phyloP scores from a whole-genome alignment of 2,113 vertebrate genomes.

The Vulpes vulpes region DNA sequence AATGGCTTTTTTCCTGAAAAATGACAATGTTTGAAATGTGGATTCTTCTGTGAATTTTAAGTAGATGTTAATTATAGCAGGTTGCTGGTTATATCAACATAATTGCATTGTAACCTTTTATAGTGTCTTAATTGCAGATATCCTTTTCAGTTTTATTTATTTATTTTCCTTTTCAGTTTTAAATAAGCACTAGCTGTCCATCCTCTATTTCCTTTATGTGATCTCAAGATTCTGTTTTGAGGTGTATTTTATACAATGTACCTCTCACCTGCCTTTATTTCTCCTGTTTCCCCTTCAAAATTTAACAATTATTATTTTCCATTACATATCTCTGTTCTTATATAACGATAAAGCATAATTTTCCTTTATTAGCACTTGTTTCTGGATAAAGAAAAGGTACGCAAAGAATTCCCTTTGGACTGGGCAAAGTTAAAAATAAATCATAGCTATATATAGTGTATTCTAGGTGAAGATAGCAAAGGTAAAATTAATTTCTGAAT shows the following conservation, averaged over 20 bases:
- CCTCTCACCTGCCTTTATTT: neutral
- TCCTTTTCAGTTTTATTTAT: neutral
- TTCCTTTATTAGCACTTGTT: neutral
- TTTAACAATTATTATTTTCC: neutral
- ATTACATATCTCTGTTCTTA: neutral
- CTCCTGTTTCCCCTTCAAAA: neutral
- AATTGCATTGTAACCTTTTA: neutral
- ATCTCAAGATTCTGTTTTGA: neutral
- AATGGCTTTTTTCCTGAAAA: neutral
- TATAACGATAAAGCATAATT: neutral
- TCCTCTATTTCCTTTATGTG: neutral
- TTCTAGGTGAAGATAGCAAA: constrained; percentile 15
- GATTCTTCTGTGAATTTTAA: neutral
- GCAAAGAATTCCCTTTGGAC: neutral
- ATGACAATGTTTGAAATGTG: neutral
- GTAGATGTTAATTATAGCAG: neutral
- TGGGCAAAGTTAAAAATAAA: neutral
- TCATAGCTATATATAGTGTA: neutral
- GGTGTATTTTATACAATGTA: neutral
- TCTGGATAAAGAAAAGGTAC: neutral
- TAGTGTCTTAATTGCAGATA: neutral
- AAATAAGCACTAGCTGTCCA: neutral
- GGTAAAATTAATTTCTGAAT: constrained; percentile 10
- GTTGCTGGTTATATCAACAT: neutral
- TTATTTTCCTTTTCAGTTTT: neutral